These are phyloP conservation scores for Tonatia bakeri DNA, from an alignment of 2,113 vertebrate species.

Conservation along the genomic window DNA sequence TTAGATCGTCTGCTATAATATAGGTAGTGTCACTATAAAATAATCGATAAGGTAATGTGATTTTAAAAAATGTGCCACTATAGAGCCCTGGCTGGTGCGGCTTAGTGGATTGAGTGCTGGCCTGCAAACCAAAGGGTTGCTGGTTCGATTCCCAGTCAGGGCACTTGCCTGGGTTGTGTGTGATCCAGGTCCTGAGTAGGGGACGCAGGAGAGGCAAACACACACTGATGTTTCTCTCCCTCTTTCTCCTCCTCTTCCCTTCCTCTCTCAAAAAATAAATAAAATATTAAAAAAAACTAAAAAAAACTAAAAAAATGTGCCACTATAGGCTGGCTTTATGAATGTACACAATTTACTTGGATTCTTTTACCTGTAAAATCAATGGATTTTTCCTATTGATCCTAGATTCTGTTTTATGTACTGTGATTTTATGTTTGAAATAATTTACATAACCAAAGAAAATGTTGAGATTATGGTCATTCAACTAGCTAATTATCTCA, in stretches of 20 bases:
- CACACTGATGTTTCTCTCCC: no score
- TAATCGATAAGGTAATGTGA: neutral
- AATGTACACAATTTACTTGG: neutral
- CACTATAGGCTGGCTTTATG: neutral
- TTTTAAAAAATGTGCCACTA: neutral
- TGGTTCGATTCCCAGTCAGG: no score
- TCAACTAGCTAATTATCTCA: neutral
- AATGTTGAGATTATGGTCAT: neutral
- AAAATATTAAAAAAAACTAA: no score
- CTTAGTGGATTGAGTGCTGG: no score
- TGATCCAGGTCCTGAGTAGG: no score
- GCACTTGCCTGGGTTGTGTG: no score
- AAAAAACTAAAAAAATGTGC: neutral
- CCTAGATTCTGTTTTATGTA: neutral
- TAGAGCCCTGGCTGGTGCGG: no score
- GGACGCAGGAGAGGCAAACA: no score
- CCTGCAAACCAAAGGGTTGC: no score
- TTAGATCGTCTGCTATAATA: neutral
- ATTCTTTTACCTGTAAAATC: neutral
- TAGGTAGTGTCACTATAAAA: neutral
- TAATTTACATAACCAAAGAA: neutral
- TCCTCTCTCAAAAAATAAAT: no score
- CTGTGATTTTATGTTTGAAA: neutral
- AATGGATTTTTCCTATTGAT: neutral
- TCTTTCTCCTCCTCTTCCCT: no score